Evolutionary conservation across 1,140 invertebrate species (phyloP), one percentile per base, ranked within the genome.

Genomic region (Neodiprion fabricii): DNA sequence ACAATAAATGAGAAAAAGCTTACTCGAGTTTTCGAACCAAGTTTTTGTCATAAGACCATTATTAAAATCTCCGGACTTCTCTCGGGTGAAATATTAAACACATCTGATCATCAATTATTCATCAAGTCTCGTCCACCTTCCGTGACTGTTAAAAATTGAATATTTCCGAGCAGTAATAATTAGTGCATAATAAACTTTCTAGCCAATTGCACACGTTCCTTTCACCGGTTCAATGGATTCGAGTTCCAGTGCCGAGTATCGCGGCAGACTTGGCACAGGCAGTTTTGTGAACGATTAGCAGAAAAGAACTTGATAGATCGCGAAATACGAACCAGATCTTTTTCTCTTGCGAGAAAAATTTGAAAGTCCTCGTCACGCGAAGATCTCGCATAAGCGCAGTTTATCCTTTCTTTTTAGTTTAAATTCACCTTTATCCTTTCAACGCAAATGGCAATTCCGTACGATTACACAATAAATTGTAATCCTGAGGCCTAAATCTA

Each of bases 1-100:
- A 76, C 75, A 78, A 80, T 69, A 69, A 69, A 67, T 17, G n/a
- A 79, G 17, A 70, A 61, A 14, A 72, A 47, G 0, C 5, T 47
- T 61, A 17, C 53, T 61, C 53, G 28, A 4, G 28, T 40, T 40
- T 40, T 40, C 28, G 28, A 40, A 40, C 28, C 28, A 40, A 40
- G 28, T 4, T 40, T 40, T 40, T 40, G 28, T 40, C 28, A 40
- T 40, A 1, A 5, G 28, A 40, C 3, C 5, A 40, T 40, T 40
- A 69, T 9, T 66, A 53, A 14, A 10, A 11, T 67, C 50, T 0
- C n/a, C 7, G 48, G 9, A 10, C 66, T 11, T 70, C n/a, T 69
- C 1, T 21, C n/a, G 7, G 68, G 2, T 40, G n/a, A 70, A 70
- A 21, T 70, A 70, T 17, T 17, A 4, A 70, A n/a, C 23, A 28